A percentile compares a stretch with the other conserved stretches of the same genome.
phyloP scores from a whole-genome alignment of 2,797 vertebrate species.

The Manis crassicaudata region DNA sequence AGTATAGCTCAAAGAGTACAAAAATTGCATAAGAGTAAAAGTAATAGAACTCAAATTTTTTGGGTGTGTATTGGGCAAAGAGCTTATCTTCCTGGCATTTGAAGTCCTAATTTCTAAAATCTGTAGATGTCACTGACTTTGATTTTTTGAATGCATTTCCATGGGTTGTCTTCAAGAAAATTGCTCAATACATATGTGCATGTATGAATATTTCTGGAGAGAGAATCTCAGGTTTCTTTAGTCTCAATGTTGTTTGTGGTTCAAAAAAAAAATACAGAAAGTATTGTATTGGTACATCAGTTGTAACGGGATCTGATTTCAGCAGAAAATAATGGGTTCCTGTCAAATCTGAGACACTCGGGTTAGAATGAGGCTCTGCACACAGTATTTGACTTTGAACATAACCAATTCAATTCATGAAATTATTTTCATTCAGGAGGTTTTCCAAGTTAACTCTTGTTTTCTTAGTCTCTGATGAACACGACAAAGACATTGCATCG shows the following conservation, averaged over 20 bases:
- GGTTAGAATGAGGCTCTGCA: too few relatives aligned
- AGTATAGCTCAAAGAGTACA: too few relatives aligned
- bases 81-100: neutral
- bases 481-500: too few relatives aligned
- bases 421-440: neutral
- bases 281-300: rapidly evolving
- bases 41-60: neutral
- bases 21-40: neutral
- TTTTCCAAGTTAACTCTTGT: neutral
- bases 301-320: rapidly evolving
- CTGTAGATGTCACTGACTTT: neutral
- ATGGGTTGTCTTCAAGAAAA: neutral
- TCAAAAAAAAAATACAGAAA: neutral
- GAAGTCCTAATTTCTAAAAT: neutral
- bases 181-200: rapidly evolving
- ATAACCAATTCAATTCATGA: neutral
- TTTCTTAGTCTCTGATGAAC: neutral
- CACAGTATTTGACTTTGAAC: neutral
- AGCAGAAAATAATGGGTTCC: neutral
- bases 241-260: neutral
- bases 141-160: neutral
- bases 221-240: neutral
- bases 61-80: neutral
- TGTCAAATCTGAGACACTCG: neutral
- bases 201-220: neutral